Evolutionary conservation across 1,140 invertebrate genomes (phyloP).

Genomic region (Cheumatopsyche charites): DNA sequence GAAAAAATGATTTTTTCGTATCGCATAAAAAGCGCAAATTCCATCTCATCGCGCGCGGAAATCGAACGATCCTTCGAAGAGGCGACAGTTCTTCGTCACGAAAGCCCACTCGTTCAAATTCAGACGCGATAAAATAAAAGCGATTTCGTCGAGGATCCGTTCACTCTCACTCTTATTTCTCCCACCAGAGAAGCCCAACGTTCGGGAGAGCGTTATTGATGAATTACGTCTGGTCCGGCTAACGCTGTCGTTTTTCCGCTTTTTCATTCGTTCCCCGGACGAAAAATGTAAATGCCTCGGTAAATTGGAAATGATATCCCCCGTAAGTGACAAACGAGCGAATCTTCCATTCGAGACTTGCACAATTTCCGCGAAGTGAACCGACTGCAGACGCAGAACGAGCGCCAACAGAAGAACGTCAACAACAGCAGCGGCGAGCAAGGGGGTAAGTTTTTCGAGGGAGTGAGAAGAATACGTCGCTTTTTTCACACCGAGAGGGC

Average conservation of each 20-base stretch:
- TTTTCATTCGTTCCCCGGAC: constrained; percentile 5
- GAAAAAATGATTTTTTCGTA: too few species aligned
- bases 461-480: not conserved
- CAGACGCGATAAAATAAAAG: constrained; percentile 20
- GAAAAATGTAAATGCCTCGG: constrained; percentile 32
- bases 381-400: not conserved
- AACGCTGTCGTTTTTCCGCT: constrained; percentile 23
- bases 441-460: not conserved
- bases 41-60: not conserved
- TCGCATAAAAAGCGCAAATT: constrained; percentile 6
- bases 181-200: too few species aligned
- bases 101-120: constrained; percentile 15
- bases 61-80: not conserved
- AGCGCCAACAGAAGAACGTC: not conserved
- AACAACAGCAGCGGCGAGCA: not conserved
- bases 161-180: too few species aligned
- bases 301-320: constrained; percentile 31
- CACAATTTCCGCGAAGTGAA: not conserved
- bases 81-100: not conserved
- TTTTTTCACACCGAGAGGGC: constrained; percentile 6
- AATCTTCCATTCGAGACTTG: constrained; percentile 31
- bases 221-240: constrained; percentile 29
- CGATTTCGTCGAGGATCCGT: constrained; percentile 21
- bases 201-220: constrained; percentile 29
- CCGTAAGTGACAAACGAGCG: constrained; percentile 26